Conservation (phyloP, 1,140 invertebrate genomes). For the Zophobas atratus region DNA sequence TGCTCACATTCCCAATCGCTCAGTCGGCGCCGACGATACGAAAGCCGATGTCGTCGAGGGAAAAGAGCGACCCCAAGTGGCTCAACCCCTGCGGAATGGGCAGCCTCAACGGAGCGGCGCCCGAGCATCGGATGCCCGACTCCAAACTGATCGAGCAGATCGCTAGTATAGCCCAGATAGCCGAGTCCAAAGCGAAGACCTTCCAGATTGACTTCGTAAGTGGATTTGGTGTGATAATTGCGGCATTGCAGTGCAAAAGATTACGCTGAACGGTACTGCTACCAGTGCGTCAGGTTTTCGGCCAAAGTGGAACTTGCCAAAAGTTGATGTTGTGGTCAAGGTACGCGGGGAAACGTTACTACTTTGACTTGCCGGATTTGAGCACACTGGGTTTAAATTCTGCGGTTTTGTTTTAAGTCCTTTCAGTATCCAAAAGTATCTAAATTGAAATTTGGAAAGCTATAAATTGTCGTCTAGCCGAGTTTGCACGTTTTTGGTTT, state of each 20-base stretch:
- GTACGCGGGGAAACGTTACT: too few relatives aligned
- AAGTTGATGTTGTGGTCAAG: too few relatives aligned
- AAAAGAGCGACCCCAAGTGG: conserved; percentile 67
- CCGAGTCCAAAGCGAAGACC: conserved; percentile 67
- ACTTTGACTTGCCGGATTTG: too few relatives aligned
- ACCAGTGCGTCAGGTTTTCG: too few relatives aligned
- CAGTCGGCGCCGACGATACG: conserved; percentile 48
- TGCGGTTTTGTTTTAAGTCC: too few relatives aligned
- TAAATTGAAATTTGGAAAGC: too few relatives aligned
- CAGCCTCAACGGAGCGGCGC: conserved; percentile 65
- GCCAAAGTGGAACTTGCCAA: too few relatives aligned
- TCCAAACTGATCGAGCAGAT: conserved; percentile 67
- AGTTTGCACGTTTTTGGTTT: too few relatives aligned
- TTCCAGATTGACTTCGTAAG: conserved; percentile 72
- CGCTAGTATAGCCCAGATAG: conserved; percentile 69
- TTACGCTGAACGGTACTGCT: neutral
- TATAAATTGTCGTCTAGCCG: too few relatives aligned
- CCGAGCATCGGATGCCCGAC: conserved; percentile 51
- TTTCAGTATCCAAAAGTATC: too few relatives aligned
- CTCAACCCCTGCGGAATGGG: conserved; percentile 71
- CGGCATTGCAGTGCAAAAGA: neutral
- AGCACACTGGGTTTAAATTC: too few relatives aligned
- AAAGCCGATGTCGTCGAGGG: conserved; percentile 26
- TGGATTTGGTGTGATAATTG: conserved; percentile 53
- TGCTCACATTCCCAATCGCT: conserved; percentile 57